Evolutionary conservation across 35 echinoderm and acorn worm genomes (phyloP).

Genomic region (Ptychodera flava): DNA sequence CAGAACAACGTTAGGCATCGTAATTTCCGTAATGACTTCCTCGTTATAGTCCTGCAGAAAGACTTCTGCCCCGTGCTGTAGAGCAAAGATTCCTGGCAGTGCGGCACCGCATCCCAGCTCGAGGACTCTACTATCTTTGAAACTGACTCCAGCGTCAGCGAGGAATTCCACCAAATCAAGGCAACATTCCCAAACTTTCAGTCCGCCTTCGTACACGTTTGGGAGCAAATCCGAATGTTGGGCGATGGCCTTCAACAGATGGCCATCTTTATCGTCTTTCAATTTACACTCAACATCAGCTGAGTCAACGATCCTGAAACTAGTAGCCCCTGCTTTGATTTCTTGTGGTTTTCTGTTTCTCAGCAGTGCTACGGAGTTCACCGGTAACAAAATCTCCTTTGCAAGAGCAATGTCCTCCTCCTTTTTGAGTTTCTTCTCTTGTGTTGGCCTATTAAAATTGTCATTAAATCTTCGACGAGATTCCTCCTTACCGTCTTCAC

Average conservation of each 20-base stretch:
- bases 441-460: no score
- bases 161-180: slow-evolving; percentile 74
- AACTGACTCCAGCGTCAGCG: slow-evolving; percentile 25
- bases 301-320: neutral
- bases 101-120: slow-evolving; percentile 93
- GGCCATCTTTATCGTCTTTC: neutral
- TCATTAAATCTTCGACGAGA: no score
- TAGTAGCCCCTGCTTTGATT: neutral
- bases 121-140: slow-evolving; percentile 36
- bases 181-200: slow-evolving; percentile 96
- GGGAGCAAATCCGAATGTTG: slow-evolving; percentile 63
- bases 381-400: neutral
- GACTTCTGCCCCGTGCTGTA: slow-evolving; percentile 52
- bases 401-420: neutral
- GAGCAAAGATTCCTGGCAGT: slow-evolving; percentile 76
- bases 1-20: slow-evolving; percentile 63
- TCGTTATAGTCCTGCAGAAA: slow-evolving; percentile 94
- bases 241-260: slow-evolving; percentile 16
- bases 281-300: neutral
- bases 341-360: neutral
- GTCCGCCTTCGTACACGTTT: slow-evolving; percentile 78
- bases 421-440: neutral
- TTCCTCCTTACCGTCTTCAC: no score
- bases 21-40: slow-evolving; percentile 72
- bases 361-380: neutral